Evolutionary conservation across 2,113 vertebrate genomes (phyloP).

Genomic region (Spilogale gracilis): DNA sequence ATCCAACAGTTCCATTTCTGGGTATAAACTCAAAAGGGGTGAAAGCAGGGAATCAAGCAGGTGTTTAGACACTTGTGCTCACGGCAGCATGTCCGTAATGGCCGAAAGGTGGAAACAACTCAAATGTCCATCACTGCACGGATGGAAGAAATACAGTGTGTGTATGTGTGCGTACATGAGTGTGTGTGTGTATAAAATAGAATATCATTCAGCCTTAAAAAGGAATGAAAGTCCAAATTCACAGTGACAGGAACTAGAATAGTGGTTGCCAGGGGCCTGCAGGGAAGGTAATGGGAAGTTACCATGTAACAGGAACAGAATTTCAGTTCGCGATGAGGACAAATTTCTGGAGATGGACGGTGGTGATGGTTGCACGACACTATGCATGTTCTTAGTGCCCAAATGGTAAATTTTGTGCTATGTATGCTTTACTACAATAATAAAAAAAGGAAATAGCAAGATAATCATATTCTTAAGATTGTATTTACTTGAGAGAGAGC

Average conservation of each 20-base stretch:
- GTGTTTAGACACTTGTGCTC: neutral
- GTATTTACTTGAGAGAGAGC: neutral
- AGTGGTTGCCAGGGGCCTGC: neutral
- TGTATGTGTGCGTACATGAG: too few relatives aligned
- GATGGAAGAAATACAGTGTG: neutral
- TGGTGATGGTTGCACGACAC: neutral
- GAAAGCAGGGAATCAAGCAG: neutral
- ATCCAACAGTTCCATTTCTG: neutral
- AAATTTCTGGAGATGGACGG: neutral
- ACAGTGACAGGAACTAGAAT: neutral
- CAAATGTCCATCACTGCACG: neutral
- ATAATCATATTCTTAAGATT: neutral
- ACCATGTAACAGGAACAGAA: neutral
- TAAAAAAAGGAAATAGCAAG: neutral
- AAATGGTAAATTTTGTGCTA: neutral
- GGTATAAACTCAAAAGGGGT: neutral
- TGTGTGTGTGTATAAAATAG: neutral
- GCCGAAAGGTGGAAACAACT: neutral
- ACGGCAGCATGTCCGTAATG: neutral
- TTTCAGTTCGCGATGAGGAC: slow-evolving; percentile 32
- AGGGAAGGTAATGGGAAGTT: neutral
- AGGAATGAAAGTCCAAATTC: slow-evolving; percentile 27
- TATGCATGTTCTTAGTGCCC: neutral
- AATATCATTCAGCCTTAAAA: slow-evolving; percentile 15
- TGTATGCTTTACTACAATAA: neutral